A percentile compares a stretch with the other conserved stretches of the same genome.
These are phyloP conservation scores for Drosophila ezoana DNA, from an alignment of 2,888 invertebrate genomes.

Conservation along the genomic window DNA sequence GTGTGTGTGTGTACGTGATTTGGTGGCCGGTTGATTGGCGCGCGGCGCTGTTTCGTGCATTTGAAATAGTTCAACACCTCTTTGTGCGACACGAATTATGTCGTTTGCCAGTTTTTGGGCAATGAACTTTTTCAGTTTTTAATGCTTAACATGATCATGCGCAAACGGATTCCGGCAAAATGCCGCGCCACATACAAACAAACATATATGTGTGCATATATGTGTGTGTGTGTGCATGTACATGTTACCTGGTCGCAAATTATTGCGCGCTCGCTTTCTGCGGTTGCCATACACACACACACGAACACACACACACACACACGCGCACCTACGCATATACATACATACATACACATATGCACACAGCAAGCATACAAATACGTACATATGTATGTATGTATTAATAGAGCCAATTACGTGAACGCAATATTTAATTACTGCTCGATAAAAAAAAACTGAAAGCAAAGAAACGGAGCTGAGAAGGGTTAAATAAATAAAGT, in stretches of 20 bases:
- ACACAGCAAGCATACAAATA: not conserved
- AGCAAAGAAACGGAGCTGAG: slow-evolving; percentile 8
- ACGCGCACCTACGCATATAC: not conserved
- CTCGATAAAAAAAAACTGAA: slow-evolving; percentile 31
- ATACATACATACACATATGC: not conserved
- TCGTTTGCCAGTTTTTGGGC: slow-evolving; percentile 59
- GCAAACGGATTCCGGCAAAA: slow-evolving; percentile 34
- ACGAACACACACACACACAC: not conserved
- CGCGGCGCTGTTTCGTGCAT: slow-evolving; percentile 44
- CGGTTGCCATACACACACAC: not conserved
- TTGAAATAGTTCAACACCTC: slow-evolving; percentile 68
- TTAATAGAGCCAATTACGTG: slow-evolving; percentile 62
- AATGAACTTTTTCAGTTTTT: slow-evolving; percentile 57
- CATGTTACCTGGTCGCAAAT: slow-evolving; percentile 29
- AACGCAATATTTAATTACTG: slow-evolving; percentile 66
- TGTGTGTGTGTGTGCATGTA: not conserved
- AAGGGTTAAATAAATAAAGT: slow-evolving; percentile 32
- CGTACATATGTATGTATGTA: slow-evolving; percentile 5
- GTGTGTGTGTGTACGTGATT: slow-evolving; percentile 37
- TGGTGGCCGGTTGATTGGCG: slow-evolving; percentile 17
- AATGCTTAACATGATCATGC: slow-evolving; percentile 57
- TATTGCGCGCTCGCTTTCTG: slow-evolving; percentile 18
- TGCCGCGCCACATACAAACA: slow-evolving; percentile 1
- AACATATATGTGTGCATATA: not conserved
- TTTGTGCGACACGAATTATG: slow-evolving; percentile 56